Conservation (phyloP, 2,113 vertebrate species). For the Zosterops borbonicus region DNA sequence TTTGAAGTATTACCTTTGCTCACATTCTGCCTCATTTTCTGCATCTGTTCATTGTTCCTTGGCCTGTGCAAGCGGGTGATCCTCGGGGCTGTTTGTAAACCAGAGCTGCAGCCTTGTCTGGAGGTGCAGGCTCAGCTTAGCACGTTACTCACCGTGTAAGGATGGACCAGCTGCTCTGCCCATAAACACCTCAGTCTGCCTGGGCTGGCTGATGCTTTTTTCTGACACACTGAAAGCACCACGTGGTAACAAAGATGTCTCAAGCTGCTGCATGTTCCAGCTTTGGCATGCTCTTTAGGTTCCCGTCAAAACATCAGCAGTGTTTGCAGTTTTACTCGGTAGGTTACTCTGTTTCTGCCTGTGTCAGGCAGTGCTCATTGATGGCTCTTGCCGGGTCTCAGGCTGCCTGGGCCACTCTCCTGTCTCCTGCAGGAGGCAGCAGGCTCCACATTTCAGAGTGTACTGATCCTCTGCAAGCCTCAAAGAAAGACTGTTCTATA, state of each 20-base stretch:
- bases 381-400: too few species aligned
- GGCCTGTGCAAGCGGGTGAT: not conserved
- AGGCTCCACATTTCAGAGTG: not conserved
- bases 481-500: not conserved
- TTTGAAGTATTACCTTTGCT: not conserved
- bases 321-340: not conserved
- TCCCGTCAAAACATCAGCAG: conserved; percentile 42
- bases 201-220: not conserved
- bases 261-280: not conserved
- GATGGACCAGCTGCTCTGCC: conserved; percentile 2
- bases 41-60: not conserved
- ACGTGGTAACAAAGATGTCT: not conserved
- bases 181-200: conserved; percentile 67
- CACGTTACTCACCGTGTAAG: conserved; percentile 28
- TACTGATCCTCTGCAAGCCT: not conserved
- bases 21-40: not conserved
- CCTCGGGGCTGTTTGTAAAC: too few species aligned
- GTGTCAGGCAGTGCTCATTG: not conserved
- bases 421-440: not conserved
- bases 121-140: not conserved
- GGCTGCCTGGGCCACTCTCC: not conserved
- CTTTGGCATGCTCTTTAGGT: not conserved
- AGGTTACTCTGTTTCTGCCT: not conserved
- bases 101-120: not conserved
- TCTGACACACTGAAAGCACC: not conserved